phyloP scores from a whole-genome alignment of 2,888 invertebrate species.

The Dryadula phaetusa region DNA sequence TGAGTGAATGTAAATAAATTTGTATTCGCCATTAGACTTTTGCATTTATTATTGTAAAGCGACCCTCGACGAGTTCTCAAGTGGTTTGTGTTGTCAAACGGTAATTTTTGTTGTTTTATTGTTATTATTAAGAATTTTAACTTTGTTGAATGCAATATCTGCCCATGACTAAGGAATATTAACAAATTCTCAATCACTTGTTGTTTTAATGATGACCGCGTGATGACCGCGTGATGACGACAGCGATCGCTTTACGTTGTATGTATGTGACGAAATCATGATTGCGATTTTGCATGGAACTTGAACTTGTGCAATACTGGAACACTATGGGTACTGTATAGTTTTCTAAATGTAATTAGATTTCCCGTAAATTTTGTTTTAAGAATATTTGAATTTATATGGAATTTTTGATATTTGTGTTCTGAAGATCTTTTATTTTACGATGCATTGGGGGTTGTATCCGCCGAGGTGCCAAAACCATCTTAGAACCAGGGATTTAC shows the following conservation, averaged over 20 bases:
- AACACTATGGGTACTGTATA: conserved; percentile 69
- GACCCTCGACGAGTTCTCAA: conserved; percentile 70
- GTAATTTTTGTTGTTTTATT: conserved; percentile 81
- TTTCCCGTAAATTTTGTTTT: conserved; percentile 64
- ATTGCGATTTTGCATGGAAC: conserved; percentile 71
- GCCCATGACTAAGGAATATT: conserved; percentile 54
- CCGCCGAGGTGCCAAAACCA: conserved; percentile 67
- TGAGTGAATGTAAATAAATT: conserved; percentile 79
- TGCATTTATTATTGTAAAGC: conserved; percentile 74
- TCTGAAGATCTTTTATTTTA: conserved; percentile 43
- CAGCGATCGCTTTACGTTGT: conserved; percentile 32
- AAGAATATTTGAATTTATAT: conserved; percentile 58
- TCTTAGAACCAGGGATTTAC: conserved; percentile 59
- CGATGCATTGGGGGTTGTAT: conserved; percentile 44
- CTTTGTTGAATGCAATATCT: conserved; percentile 78
- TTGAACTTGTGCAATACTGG: conserved; percentile 74
- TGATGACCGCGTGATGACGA: conserved; percentile 18
- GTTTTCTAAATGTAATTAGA: conserved; percentile 65
- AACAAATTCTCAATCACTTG: conserved; percentile 32
- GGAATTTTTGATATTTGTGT: conserved; percentile 59
- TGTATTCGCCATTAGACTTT: conserved; percentile 73
- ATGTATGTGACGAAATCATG: conserved; percentile 37
- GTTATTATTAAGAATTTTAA: conserved; percentile 83
- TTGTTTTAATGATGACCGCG: conserved; percentile 13
- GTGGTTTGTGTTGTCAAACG: conserved; percentile 76